Percentiles rank a stretch among this genome's conserved stretches.
Conservation (phyloP, 2,113 vertebrate genomes). For the Pseudopodoces humilis region DNA sequence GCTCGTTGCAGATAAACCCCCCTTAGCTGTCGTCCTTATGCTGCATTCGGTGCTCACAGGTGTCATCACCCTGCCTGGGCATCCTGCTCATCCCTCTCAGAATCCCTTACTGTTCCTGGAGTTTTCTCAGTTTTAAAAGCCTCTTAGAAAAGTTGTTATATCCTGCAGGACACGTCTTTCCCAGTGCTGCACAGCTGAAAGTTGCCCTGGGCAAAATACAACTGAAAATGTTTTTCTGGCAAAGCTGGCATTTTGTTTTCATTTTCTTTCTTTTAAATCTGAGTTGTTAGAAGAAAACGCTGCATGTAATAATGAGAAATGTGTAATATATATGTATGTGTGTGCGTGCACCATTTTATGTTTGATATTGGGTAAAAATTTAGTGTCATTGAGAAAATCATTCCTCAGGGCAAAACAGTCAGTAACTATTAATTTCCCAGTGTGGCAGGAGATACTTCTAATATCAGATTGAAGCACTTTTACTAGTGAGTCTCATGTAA, state of each 20-base stretch:
- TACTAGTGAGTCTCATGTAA: background rate
- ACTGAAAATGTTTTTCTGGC: background rate
- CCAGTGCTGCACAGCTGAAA: background rate
- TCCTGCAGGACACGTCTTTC: background rate
- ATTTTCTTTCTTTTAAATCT: background rate
- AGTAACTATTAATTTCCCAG: background rate
- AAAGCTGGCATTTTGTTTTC: accelerated
- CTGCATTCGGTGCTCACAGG: accelerated
- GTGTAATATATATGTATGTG: background rate
- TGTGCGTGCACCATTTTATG: background rate
- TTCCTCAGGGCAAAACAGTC: background rate
- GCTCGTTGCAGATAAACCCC: background rate
- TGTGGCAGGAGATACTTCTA: background rate
- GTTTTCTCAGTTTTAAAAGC: background rate
- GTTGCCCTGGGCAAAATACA: background rate
- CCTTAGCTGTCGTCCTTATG: accelerated
- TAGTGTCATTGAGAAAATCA: background rate
- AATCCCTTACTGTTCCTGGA: background rate
- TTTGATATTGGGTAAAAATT: background rate
- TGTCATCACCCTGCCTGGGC: background rate
- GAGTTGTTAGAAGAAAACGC: background rate
- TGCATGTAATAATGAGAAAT: background rate
- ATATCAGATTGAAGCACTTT: background rate
- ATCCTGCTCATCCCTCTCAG: background rate
- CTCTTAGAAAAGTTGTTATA: background rate